Evolutionary conservation across 2,113 vertebrate species (phyloP).

Genomic region (Protobothrops flavoviridis): DNA sequence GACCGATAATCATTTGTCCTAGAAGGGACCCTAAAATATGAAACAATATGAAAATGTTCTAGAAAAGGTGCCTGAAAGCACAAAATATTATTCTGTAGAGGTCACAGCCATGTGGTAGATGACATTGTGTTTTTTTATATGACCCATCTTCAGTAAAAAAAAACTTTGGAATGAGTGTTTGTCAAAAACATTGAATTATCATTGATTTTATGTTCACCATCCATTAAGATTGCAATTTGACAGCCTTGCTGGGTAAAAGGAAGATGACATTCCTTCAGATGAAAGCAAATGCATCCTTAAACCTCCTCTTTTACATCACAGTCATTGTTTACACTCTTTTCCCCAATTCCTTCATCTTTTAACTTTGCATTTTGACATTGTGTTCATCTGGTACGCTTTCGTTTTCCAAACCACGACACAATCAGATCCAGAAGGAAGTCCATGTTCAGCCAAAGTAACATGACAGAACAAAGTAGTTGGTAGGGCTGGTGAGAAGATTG

Average conservation of each 20-base stretch:
- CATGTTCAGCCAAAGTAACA: conserved; percentile 3
- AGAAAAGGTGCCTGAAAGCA: neutral
- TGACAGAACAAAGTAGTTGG: conserved; percentile 19
- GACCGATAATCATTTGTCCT: neutral
- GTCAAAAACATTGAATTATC: neutral
- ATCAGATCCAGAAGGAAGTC: neutral
- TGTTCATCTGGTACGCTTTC: neutral
- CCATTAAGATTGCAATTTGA: neutral
- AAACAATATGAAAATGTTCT: neutral
- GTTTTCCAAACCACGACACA: neutral
- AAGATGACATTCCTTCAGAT: neutral
- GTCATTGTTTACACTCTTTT: neutral
- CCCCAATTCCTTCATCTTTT: conserved; percentile 3
- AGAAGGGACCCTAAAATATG: neutral
- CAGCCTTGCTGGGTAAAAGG: neutral
- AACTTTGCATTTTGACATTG: neutral
- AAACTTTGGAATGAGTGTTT: neutral
- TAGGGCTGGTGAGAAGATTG: neutral
- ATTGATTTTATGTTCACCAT: neutral
- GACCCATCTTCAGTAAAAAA: neutral
- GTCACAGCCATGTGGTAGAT: neutral
- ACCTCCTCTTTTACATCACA: neutral
- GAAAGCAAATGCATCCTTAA: neutral
- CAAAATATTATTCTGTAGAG: neutral
- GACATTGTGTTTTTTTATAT: neutral